Percentiles rank a stretch among this genome's conserved stretches.
Conservation (phyloP, 2,113 vertebrate species). For the Motacilla tschutschensis region DNA sequence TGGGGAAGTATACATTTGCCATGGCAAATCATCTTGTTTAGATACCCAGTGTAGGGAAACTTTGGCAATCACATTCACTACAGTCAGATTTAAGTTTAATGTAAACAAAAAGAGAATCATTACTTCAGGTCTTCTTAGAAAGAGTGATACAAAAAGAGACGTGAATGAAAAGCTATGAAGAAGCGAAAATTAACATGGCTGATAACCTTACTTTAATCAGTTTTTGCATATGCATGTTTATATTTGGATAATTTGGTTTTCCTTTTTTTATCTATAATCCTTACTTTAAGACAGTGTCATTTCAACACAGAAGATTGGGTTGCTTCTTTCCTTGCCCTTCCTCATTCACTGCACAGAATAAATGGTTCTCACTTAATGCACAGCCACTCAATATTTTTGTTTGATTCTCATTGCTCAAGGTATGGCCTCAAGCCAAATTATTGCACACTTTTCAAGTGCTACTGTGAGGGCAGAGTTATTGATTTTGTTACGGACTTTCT, state of each 20-base stretch:
- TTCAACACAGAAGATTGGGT: neutral
- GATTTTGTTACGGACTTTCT: neutral
- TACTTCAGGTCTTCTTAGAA: neutral
- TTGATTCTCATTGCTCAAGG: slow-evolving; percentile 19
- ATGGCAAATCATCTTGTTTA: neutral
- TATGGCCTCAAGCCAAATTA: slow-evolving; percentile 15
- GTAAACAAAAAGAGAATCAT: neutral
- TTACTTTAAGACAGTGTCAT: neutral
- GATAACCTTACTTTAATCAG: neutral
- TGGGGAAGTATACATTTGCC: neutral
- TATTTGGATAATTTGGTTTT: neutral
- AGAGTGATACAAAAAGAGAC: neutral
- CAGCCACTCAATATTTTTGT: neutral
- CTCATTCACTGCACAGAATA: neutral
- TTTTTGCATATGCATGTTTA: neutral
- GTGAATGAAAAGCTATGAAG: neutral
- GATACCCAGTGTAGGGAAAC: neutral
- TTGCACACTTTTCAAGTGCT: neutral
- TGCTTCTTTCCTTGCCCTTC: neutral
- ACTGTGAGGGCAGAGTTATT: neutral
- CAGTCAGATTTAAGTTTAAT: neutral
- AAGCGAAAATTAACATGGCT: neutral
- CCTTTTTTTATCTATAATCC: neutral
- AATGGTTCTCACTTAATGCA: neutral
- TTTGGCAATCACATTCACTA: neutral